A percentile compares a stretch with the other conserved stretches of the same genome.
Evolutionary conservation across 2,797 vertebrate genomes (phyloP).

Genomic region (Parotocinclus haroldoi): DNA sequence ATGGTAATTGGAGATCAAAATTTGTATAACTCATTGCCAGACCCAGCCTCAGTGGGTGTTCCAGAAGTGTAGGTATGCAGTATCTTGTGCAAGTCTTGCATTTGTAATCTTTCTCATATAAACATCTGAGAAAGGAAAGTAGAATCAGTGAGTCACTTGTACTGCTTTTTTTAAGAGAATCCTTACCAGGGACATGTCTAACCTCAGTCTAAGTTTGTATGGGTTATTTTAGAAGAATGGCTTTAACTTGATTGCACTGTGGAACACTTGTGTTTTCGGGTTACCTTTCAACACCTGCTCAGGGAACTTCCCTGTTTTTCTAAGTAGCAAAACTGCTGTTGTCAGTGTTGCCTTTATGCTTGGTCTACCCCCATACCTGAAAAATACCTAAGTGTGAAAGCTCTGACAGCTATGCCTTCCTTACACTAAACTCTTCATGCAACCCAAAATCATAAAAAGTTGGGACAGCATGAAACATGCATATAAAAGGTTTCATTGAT

Average conservation of each 20-base stretch:
- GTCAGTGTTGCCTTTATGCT: conserved; percentile 6
- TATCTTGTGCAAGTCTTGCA: conserved; percentile 4
- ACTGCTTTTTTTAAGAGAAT: conserved; percentile 10
- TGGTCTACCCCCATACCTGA: conserved; percentile 12
- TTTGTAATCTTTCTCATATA: conserved; percentile 26
- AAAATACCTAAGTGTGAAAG: conserved; percentile 6
- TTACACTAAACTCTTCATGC: too few species aligned
- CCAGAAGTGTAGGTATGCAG: conserved; percentile 30
- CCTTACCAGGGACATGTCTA: conserved; percentile 3
- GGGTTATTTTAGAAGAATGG: conserved; percentile 15
- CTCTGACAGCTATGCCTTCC: neutral
- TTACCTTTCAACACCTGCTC: conserved; percentile 23
- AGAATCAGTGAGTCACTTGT: conserved; percentile 42
- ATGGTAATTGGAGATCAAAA: neutral
- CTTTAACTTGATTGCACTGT: conserved; percentile 22
- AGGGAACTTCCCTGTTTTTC: conserved; percentile 42
- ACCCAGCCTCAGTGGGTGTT: conserved; percentile 20
- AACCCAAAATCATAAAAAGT: too few species aligned
- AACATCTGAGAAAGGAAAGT: conserved; percentile 12
- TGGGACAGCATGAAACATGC: too few species aligned
- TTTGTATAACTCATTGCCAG: neutral
- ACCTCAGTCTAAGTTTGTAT: conserved; percentile 15
- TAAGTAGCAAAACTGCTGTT: neutral
- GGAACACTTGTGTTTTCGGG: conserved; percentile 28
- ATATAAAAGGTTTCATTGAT: too few species aligned